phyloP scores from a whole-genome alignment of 2,797 vertebrate species.

The Rhadinocentrus ornatus region DNA sequence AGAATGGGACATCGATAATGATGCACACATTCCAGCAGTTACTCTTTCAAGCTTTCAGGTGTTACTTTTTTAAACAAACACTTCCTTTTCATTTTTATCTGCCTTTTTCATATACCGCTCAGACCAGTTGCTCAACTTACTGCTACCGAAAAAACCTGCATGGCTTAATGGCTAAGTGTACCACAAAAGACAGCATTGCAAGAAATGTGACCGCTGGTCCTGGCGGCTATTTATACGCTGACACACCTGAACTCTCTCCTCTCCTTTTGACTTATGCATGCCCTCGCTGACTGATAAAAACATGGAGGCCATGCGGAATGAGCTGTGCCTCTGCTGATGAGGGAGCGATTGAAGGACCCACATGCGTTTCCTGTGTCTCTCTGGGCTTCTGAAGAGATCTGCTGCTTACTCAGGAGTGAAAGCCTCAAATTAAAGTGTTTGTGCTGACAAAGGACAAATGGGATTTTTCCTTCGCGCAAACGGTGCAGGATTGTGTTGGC shows the following conservation, averaged over 20 bases:
- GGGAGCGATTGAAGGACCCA: conserved; percentile 78
- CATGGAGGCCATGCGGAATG: conserved; percentile 73
- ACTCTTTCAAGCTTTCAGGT: too few relatives aligned
- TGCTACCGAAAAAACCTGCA: too few relatives aligned
- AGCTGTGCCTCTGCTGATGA: conserved; percentile 81
- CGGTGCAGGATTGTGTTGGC: conserved; percentile 92
- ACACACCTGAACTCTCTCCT: conserved; percentile 60
- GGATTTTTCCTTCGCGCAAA: conserved; percentile 89
- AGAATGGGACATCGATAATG: too few relatives aligned
- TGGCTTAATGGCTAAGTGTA: conserved; percentile 13
- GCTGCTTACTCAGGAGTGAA: conserved; percentile 97
- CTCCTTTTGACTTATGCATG: conserved; percentile 74
- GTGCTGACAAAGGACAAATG: conserved; percentile 98
- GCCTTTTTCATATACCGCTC: too few relatives aligned
- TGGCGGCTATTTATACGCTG: conserved; percentile 58
- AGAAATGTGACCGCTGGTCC: conserved; percentile 20
- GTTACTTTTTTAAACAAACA: too few relatives aligned
- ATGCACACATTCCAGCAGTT: too few relatives aligned
- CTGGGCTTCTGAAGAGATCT: conserved; percentile 84
- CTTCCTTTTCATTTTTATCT: too few relatives aligned
- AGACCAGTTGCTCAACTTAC: too few relatives aligned
- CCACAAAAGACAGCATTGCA: conserved; percentile 29
- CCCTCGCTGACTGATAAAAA: conserved; percentile 73
- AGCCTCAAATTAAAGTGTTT: conserved; percentile 97
- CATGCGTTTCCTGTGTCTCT: conserved; percentile 82